These are phyloP conservation scores for Drosophila obscura DNA, from an alignment of 1,140 invertebrate genomes.

Conservation along the genomic window DNA sequence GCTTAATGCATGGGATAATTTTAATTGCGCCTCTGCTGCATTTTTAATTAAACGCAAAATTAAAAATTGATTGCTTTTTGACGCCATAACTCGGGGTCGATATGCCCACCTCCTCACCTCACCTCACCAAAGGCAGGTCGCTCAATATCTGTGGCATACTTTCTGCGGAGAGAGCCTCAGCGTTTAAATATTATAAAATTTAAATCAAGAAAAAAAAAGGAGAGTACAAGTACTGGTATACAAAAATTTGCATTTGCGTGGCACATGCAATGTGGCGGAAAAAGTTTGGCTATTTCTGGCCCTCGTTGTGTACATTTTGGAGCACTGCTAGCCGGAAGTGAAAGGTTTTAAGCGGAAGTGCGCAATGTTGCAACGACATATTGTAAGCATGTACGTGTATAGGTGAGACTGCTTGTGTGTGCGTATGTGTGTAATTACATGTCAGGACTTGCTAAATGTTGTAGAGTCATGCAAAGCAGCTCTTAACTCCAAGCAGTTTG, in stretches of 20 bases:
- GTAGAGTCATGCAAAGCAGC: conserved; percentile 49
- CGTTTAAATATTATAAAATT: conserved; percentile 41
- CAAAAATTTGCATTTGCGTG: conserved; percentile 61
- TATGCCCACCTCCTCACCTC: conserved; percentile 10
- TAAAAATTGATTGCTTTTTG: conserved; percentile 82
- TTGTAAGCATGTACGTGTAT: conserved; percentile 4
- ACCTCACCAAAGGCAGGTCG: neutral
- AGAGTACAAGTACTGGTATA: conserved; percentile 11
- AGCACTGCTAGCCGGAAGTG: conserved; percentile 63
- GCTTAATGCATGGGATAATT: conserved; percentile 54
- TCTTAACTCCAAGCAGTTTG: conserved; percentile 55
- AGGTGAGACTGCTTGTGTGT: conserved; percentile 3
- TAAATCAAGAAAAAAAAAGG: conserved; percentile 30
- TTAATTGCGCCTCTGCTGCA: conserved; percentile 66
- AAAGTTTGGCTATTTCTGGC: conserved; percentile 57
- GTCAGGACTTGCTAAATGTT: conserved; percentile 58
- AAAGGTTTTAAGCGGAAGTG: conserved; percentile 78
- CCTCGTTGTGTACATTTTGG: conserved; percentile 55
- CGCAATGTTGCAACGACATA: conserved; percentile 66
- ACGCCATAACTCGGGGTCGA: conserved; percentile 65
- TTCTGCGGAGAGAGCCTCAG: conserved; percentile 1
- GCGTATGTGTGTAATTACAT: conserved; percentile 64
- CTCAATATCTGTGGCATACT: conserved; percentile 46
- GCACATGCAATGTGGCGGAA: conserved; percentile 62
- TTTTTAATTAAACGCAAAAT: conserved; percentile 80